Percentiles rank a stretch among this genome's conserved stretches.
Conservation (phyloP, 1,140 invertebrate species). For the Papilio machaon region DNA sequence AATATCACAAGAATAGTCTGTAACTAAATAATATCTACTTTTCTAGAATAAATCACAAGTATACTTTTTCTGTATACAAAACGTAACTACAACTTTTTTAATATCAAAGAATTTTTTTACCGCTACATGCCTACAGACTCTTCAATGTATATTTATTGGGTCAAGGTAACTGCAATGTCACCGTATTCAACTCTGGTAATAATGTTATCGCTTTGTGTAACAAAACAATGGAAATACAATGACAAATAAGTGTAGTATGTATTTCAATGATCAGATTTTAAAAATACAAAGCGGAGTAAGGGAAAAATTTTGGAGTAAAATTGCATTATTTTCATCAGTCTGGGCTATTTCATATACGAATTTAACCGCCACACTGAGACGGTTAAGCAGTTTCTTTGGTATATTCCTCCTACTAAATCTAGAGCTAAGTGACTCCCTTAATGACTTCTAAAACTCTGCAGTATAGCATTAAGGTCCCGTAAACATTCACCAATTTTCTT, state of each 20-base stretch:
- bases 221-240: slow-evolving; percentile 3
- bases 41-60: not conserved
- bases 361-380: not conserved
- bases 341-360: not conserved
- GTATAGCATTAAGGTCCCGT: too few species aligned
- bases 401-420: too few species aligned
- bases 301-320: not conserved
- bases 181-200: not conserved
- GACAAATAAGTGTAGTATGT: not conserved
- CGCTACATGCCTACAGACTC: slow-evolving; percentile 5
- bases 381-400: too few species aligned
- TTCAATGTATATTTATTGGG: slow-evolving; percentile 15
- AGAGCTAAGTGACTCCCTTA: too few species aligned
- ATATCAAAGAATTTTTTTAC: not conserved
- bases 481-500: too few species aligned
- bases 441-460: too few species aligned
- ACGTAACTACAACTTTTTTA: slow-evolving; percentile 1
- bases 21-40: not conserved
- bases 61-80: not conserved
- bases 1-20: too few species aligned
- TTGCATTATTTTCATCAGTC: not conserved
- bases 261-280: not conserved
- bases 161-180: slow-evolving; percentile 19
- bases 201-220: slow-evolving; percentile 7
- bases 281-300: not conserved